Evolutionary conservation across 2,888 invertebrate species (phyloP), one percentile per base, ranked within the genome.

Genomic region (Ophion obscuratus): DNA sequence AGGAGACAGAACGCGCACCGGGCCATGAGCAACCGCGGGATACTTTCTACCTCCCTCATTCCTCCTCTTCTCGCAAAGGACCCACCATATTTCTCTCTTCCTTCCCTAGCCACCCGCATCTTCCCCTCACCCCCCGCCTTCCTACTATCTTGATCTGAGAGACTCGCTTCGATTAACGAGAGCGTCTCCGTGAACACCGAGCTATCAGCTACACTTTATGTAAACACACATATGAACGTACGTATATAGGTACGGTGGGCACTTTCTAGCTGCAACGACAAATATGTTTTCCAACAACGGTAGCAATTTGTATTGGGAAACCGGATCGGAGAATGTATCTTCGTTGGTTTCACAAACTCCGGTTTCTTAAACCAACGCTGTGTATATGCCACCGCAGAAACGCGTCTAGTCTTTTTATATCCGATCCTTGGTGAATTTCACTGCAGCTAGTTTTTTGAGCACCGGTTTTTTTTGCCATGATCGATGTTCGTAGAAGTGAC

Each of bases 101-200:
- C 27, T 59, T 57, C 66, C 62, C 17, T 47, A 31, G 47, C 57
- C 74, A 44, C 14, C 40, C 53, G 53, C 40, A 78, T 11, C 47
- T n/a, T 40, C 59, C 44, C 24, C 79, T n/a, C 62, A 24, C 59
- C 31, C 24, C 79, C 62, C 75, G 31, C 53, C 31, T 62, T 57
- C 31, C 20, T 64, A 11, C 68, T 82, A 85, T 85, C 85, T 79
- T 79, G 78, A 84, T 84, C 83, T 80, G 62, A 64, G 79, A 79
- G 83, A 84, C 79, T 84, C 77, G 83, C 77, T 78, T 78, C 83
- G 83, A 84, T 84, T 84, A 84, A 84, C 83, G 83, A 84, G 83
- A 84, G 83, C 83, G 79, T 84, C 83, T 84, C 75, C 68, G 78
- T 36, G 83, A 83, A 83, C 83, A 79, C 67, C 78, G 78, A 74